Percentiles rank a stretch among this genome's conserved stretches.
phyloP scores from a whole-genome alignment of 2,113 vertebrate species.

The Phaethon lepturus region DNA sequence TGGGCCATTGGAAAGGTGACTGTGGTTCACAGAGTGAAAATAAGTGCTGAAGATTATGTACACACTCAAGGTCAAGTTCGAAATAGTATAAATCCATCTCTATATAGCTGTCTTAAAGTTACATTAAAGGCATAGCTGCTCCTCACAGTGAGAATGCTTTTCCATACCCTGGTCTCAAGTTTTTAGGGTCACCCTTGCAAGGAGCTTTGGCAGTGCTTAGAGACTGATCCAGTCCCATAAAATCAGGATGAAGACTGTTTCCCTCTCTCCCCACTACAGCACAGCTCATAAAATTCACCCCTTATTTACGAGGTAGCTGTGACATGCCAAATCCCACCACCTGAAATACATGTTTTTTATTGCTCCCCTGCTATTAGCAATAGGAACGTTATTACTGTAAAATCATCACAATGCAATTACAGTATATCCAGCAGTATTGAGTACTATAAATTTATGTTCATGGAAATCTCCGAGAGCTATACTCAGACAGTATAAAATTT shows the following conservation, averaged over 20 bases:
- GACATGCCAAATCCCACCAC: background rate
- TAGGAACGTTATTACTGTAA: background rate
- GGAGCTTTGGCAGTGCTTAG: background rate
- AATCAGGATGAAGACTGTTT: background rate
- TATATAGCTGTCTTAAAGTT: background rate
- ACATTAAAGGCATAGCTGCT: background rate
- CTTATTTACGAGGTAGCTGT: background rate
- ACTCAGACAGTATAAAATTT: background rate
- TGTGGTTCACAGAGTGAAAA: background rate
- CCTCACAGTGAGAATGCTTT: background rate
- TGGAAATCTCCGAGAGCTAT: background rate
- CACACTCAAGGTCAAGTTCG: background rate
- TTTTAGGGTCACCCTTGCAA: background rate
- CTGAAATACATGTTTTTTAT: background rate
- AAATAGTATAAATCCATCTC: background rate
- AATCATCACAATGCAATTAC: background rate
- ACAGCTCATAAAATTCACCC: background rate
- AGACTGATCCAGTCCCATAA: background rate
- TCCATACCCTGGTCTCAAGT: background rate
- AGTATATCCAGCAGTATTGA: background rate
- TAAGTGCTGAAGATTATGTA: background rate
- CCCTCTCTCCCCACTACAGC: background rate
- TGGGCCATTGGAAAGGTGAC: background rate
- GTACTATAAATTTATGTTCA: background rate
- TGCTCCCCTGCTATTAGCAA: background rate